A percentile compares a stretch with the other conserved stretches of the same genome.
Evolutionary conservation across 2,888 invertebrate genomes (phyloP).

Genomic region (Lepidocyrtoides sp.): DNA sequence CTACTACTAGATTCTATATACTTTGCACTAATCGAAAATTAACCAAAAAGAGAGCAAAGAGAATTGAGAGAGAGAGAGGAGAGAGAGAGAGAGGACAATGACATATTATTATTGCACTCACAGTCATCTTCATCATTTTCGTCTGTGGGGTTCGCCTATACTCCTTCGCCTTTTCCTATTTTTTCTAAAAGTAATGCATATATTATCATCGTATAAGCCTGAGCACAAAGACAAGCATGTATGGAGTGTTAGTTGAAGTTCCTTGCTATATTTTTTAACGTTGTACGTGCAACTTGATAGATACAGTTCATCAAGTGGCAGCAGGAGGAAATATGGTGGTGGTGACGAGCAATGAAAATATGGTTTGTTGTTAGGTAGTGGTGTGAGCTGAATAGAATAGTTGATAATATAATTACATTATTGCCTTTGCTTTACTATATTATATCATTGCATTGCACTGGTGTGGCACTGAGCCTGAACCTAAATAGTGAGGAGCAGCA

Average conservation of each 20-base stretch:
- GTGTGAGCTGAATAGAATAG: conserved; percentile 16
- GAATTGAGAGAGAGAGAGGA: background rate
- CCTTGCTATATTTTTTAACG: no score
- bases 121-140: conserved; percentile 5
- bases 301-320: conserved; percentile 69
- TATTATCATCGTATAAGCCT: background rate
- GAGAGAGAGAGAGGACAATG: conserved; percentile 61
- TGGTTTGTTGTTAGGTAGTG: background rate
- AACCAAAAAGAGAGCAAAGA: conserved; percentile 47
- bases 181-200: background rate
- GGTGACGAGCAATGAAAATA: background rate
- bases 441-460: background rate
- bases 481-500: background rate
- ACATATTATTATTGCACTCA: conserved; percentile 57
- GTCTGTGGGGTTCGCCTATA: background rate
- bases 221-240: no score
- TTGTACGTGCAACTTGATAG: conserved; percentile 64
- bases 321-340: background rate
- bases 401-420: conserved; percentile 13
- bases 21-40: conserved; percentile 50
- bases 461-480: no score
- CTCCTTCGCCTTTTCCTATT: conserved; percentile 7
- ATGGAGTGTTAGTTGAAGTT: background rate
- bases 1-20: background rate
- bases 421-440: background rate